phyloP scores from a whole-genome alignment of 2,113 vertebrate species.

The Gallinago undulata region DNA sequence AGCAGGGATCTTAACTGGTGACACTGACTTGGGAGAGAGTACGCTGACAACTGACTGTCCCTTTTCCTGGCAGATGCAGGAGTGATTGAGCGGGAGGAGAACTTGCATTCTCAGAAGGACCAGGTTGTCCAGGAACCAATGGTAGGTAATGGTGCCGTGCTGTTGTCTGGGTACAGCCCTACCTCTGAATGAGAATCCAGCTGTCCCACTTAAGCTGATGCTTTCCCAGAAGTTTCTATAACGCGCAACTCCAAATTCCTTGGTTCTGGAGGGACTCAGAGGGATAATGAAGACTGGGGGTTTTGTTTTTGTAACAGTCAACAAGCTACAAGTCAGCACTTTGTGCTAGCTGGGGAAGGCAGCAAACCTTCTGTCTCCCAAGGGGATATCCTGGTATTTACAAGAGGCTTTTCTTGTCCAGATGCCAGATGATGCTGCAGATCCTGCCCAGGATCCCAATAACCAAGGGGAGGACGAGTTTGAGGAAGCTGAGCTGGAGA shows the following conservation, averaged over 20 bases:
- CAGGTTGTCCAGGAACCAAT: not conserved
- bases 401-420: not conserved
- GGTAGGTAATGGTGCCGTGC: not conserved
- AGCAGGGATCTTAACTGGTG: not conserved
- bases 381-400: not conserved
- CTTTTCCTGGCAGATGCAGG: slow-evolving; percentile 61
- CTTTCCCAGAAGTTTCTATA: not conserved
- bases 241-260: not conserved
- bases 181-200: not conserved
- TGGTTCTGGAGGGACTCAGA: not conserved
- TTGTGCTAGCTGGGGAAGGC: not conserved
- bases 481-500: slow-evolving; percentile 75
- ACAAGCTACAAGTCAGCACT: not conserved
- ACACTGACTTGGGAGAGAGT: not conserved
- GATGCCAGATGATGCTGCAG: slow-evolving; percentile 51
- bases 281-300: accelerated
- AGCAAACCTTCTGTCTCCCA: not conserved
- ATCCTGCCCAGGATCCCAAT: slow-evolving; percentile 67
- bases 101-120: not conserved
- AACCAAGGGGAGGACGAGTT: slow-evolving; percentile 78
- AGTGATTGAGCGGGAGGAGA: slow-evolving; percentile 57
- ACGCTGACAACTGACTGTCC: not conserved
- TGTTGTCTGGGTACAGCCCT: not conserved
- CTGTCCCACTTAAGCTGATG: not conserved
- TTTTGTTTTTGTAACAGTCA: accelerated